A percentile compares a stretch with the other conserved stretches of the same genome.
Evolutionary conservation across 2,888 invertebrate species (phyloP).

Genomic region (Morpho deidamia): DNA sequence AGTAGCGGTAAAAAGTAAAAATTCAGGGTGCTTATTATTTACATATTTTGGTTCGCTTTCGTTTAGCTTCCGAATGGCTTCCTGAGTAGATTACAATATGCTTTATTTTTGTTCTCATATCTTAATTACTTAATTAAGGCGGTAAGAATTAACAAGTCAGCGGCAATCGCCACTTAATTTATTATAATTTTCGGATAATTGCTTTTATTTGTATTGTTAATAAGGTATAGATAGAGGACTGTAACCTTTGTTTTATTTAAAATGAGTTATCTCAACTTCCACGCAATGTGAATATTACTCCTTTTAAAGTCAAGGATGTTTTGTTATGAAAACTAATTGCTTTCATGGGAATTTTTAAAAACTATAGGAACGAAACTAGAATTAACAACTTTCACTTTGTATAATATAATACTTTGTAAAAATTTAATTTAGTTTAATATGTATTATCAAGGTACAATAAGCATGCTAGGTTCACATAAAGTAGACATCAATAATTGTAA

Average conservation of each 20-base stretch:
- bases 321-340: not conserved
- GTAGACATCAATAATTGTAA: too few relatives aligned
- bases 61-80: conserved; percentile 63
- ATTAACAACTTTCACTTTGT: too few relatives aligned
- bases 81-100: conserved; percentile 64
- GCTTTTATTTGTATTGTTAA: conserved; percentile 12
- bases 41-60: conserved; percentile 54
- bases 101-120: conserved; percentile 58
- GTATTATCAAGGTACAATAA: too few relatives aligned
- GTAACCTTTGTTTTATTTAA: too few relatives aligned
- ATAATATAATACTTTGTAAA: too few relatives aligned
- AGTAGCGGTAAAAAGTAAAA: conserved; percentile 10
- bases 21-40: conserved; percentile 51
- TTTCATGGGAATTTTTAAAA: not conserved
- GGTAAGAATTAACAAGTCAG: conserved; percentile 24
- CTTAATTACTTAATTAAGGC: conserved; percentile 70
- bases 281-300: too few relatives aligned
- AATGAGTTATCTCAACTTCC: too few relatives aligned
- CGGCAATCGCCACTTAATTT: conserved; percentile 12
- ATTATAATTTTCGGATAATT: conserved; percentile 16
- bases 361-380: too few relatives aligned
- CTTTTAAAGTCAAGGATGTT: too few relatives aligned
- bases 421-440: too few relatives aligned
- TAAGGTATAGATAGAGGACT: not conserved
- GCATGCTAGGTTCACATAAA: too few relatives aligned